phyloP scores from a whole-genome alignment of 2,888 invertebrate genomes.

The Rotaria magnacalcarata region DNA sequence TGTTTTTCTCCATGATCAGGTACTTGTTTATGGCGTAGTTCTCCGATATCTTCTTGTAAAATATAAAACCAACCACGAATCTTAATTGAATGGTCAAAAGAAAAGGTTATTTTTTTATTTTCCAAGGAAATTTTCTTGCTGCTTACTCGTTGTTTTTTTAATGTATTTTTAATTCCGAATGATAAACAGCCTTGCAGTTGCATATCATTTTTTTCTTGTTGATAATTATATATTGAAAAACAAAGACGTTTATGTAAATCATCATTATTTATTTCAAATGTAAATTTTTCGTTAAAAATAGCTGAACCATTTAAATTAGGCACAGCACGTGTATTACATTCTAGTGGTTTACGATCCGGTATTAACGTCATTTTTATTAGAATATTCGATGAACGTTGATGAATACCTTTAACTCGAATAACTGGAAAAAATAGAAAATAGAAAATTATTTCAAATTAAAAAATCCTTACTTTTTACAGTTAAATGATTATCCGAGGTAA shows the following conservation, averaged over 20 bases:
- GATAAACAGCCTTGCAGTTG: slow-evolving; percentile 16
- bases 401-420: neutral
- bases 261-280: slow-evolving; percentile 20
- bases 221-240: slow-evolving; percentile 16
- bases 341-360: slow-evolving; percentile 20
- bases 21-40: slow-evolving; percentile 32
- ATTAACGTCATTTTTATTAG: slow-evolving; percentile 12
- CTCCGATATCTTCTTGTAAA: slow-evolving; percentile 21
- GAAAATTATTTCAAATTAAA: neutral
- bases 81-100: neutral
- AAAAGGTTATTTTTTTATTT: neutral
- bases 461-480: neutral
- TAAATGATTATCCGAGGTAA: neutral
- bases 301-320: neutral
- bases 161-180: slow-evolving; percentile 27
- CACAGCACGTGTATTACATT: slow-evolving; percentile 36
- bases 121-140: neutral
- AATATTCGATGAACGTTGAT: slow-evolving; percentile 5
- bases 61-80: slow-evolving; percentile 35
- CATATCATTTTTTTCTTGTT: neutral
- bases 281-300: slow-evolving; percentile 25
- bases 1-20: slow-evolving; percentile 33
- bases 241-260: slow-evolving; percentile 30
- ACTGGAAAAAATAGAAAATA: neutral
- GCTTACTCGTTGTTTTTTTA: slow-evolving; percentile 16